Conservation (phyloP, 2,888 invertebrate genomes). For the Nephrotoma guestfalica region DNA sequence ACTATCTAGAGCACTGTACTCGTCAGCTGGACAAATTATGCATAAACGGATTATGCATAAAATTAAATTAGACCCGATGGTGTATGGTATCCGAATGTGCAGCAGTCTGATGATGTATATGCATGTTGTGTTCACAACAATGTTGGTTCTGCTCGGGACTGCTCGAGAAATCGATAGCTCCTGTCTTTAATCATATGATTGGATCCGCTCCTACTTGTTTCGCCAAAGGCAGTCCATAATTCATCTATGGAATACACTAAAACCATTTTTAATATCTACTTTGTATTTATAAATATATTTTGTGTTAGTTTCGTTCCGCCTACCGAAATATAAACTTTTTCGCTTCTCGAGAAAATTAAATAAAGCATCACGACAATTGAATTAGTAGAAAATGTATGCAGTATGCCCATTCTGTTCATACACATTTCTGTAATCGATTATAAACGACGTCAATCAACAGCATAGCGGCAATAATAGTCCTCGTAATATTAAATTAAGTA, state of each 20-base stretch:
- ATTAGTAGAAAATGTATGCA: not conserved
- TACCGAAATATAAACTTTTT: not conserved
- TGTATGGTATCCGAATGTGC: no score
- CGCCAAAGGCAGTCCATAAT: no score
- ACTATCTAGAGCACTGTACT: no score
- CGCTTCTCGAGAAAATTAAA: not conserved
- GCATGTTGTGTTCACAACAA: no score
- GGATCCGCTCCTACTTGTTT: no score
- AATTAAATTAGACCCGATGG: no score
- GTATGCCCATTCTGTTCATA: not conserved
- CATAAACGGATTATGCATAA: no score
- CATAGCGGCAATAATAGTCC: not conserved
- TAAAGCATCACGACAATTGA: not conserved
- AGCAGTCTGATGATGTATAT: no score
- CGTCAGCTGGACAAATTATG: no score
- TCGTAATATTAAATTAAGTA: not conserved
- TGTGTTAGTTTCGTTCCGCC: not conserved
- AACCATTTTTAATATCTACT: not conserved
- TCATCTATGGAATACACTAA: not conserved
- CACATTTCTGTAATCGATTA: not conserved
- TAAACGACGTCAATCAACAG: not conserved
- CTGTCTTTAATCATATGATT: no score
- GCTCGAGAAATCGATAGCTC: no score
- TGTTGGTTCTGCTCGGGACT: no score
- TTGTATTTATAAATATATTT: not conserved